Percentiles rank a stretch among this genome's conserved stretches.
These are phyloP conservation scores for Echeneis naucrates DNA, from an alignment of 2,797 vertebrate genomes.

Conservation along the genomic window DNA sequence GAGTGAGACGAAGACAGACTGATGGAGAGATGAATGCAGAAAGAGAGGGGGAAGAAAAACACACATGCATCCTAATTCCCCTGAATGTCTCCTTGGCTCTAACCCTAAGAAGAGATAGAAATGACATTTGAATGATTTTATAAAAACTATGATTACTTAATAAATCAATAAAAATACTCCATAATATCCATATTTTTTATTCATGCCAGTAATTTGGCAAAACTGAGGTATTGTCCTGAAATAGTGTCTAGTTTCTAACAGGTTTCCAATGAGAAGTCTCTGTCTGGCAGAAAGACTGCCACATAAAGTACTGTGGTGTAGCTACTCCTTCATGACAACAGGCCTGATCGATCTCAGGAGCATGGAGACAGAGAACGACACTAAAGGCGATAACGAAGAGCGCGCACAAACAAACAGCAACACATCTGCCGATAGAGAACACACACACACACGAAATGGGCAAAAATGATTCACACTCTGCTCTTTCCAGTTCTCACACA, in stretches of 20 bases:
- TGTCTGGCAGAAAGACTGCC: constrained; percentile 3
- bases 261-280: not conserved
- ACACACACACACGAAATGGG: constrained; percentile 59
- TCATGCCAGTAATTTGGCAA: not conserved
- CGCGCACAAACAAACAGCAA: constrained; percentile 36
- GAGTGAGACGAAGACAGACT: constrained; percentile 7
- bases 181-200: not conserved
- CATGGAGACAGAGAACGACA: constrained; percentile 1
- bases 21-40: not conserved
- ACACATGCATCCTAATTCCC: constrained; percentile 3
- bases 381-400: constrained; percentile 7
- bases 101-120: not conserved
- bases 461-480: constrained; percentile 53
- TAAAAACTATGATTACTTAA: not conserved
- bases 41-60: constrained; percentile 8
- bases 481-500: too few relatives aligned
- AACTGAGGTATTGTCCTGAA: not conserved
- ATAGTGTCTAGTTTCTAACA: constrained; percentile 1
- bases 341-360: constrained; percentile 21
- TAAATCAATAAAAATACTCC: not conserved
- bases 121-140: too few relatives aligned
- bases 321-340: constrained; percentile 11
- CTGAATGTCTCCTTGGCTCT: not conserved
- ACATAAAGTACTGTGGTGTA: not conserved
- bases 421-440: constrained; percentile 50